Base-by-base conservation (phyloP, 2,113 vertebrate genomes). In the Chionodraco myersi region DNA sequence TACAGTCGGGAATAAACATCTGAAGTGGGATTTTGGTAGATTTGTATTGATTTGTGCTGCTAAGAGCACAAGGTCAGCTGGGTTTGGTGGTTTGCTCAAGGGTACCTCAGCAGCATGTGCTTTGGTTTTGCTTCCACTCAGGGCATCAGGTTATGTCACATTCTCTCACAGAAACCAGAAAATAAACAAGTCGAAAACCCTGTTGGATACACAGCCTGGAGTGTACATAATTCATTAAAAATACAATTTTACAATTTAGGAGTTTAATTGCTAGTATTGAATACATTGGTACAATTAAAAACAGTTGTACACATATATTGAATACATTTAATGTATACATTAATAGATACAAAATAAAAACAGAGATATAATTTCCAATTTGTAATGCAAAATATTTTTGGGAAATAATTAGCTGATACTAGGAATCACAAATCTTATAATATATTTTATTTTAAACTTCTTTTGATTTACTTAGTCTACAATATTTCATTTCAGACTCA, bases 11-110 rank as follows among this genome's bases (percentile, higher is more conserved):
- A 36, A 8, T 56, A 52, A 26, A 58, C 47, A 48, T 36, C 16
- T 49, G 15, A 13, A 14, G 47, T n/a, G 52, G 45, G 70, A 23
- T 34, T 62, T 48, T 21, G 4, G 18, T 11, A 0, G 26, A 10
- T 21, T 65, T 64, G 21, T n/a, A 70, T 16, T 41, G 51, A 78
- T 52, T 52, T 41, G 34, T 5, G 58, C 41, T 56, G 21, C 30
- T 59, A 5, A 5, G 45, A 60, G 48, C 47, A 30, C 36, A n/a
- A 49, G 51, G 51, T 78, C 70, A 52, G 18, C 15, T 62, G 4
- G 49, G 14, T n/a, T 21, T 21, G 15, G 8, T 30, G 1, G 5
- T 45, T 45, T 62, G 75, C 51, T 63, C 13, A 7, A 21, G 18
- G 30, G 49, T 26, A 21, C 12, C 41, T 51, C 26, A 26, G 26